These are phyloP conservation scores for Ormyrus pomaceus DNA, from an alignment of 2,888 invertebrate species.

Conservation along the genomic window DNA sequence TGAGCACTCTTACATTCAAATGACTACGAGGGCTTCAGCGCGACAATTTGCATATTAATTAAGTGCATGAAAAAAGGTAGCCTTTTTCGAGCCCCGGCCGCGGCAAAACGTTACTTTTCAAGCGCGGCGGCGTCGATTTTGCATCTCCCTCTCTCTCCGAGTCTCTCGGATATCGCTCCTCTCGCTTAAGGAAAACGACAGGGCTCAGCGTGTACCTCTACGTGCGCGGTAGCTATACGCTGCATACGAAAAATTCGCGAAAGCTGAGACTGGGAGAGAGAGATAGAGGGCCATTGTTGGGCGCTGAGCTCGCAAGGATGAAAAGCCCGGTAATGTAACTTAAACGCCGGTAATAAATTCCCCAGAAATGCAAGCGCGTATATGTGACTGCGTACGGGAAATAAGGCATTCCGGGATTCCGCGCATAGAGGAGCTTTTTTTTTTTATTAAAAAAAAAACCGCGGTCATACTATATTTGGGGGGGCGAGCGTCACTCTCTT, in stretches of 20 bases:
- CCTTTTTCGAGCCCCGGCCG: not conserved
- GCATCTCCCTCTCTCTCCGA: not conserved
- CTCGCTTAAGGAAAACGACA: slow-evolving; percentile 6
- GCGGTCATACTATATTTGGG: slow-evolving; percentile 25
- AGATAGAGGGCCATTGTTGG: not conserved
- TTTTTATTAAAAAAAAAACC: slow-evolving; percentile 35
- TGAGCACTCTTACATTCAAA: slow-evolving; percentile 51
- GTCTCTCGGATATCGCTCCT: slow-evolving; percentile 5
- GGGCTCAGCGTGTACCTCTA: not conserved
- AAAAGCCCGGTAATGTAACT: slow-evolving; percentile 24
- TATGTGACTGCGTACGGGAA: not conserved
- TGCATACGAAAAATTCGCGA: slow-evolving; percentile 21
- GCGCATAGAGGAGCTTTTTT: slow-evolving; percentile 19
- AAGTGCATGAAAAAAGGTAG: slow-evolving; percentile 46
- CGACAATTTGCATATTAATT: slow-evolving; percentile 55
- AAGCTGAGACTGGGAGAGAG: not conserved
- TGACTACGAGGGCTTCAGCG: slow-evolving; percentile 25
- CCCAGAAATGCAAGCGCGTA: slow-evolving; percentile 12
- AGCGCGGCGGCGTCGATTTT: slow-evolving; percentile 18
- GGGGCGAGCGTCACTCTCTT: too few species aligned
- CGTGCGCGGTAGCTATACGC: too few species aligned
- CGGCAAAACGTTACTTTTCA: slow-evolving; percentile 42
- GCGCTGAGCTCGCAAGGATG: not conserved
- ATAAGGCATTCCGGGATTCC: slow-evolving; percentile 45
- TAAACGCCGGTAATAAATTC: slow-evolving; percentile 51